Evolutionary conservation across 2,113 vertebrate genomes (phyloP).

Genomic region (Lonchura striata): DNA sequence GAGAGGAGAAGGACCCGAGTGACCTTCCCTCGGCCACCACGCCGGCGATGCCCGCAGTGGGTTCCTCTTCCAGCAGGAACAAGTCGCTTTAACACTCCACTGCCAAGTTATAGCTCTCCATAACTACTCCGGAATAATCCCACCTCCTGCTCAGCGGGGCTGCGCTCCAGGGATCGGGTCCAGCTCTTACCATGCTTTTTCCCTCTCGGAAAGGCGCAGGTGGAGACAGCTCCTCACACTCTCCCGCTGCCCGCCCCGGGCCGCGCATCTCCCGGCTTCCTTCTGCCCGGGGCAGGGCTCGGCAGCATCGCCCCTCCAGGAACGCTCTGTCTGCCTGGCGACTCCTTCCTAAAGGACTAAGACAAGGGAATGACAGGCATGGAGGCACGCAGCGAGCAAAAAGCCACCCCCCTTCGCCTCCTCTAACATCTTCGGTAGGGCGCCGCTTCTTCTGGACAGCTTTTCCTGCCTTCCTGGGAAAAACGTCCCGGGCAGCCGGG

Average conservation of each 20-base stretch:
- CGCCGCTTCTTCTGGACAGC: background rate
- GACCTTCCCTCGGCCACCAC: background rate
- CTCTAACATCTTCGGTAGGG: background rate
- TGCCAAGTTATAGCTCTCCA: constrained; percentile 9
- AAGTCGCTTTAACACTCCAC: background rate
- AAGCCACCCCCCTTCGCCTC: background rate
- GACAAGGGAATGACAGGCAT: background rate
- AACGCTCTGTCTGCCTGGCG: background rate
- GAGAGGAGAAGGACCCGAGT: background rate
- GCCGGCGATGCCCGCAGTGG: background rate
- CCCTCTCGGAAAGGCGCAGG: background rate
- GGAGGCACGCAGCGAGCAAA: background rate
- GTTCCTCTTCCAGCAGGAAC: background rate
- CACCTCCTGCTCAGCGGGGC: constrained; percentile 27
- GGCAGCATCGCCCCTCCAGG: constrained; percentile 40
- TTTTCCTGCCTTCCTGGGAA: background rate
- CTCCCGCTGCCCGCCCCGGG: constrained; percentile 25
- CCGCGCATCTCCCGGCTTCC: constrained; percentile 19
- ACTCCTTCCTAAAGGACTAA: constrained; percentile 56
- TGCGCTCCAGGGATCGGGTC: background rate
- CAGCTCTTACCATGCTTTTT: background rate
- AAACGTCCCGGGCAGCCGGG: background rate
- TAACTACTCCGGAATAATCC: constrained; percentile 23
- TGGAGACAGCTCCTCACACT: constrained; percentile 1
- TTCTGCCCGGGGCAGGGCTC: constrained; percentile 46